A percentile compares a stretch with the other conserved stretches of the same genome.
These are phyloP conservation scores for Nanorana parkeri DNA, from an alignment of 2,113 vertebrate species.

Conservation along the genomic window DNA sequence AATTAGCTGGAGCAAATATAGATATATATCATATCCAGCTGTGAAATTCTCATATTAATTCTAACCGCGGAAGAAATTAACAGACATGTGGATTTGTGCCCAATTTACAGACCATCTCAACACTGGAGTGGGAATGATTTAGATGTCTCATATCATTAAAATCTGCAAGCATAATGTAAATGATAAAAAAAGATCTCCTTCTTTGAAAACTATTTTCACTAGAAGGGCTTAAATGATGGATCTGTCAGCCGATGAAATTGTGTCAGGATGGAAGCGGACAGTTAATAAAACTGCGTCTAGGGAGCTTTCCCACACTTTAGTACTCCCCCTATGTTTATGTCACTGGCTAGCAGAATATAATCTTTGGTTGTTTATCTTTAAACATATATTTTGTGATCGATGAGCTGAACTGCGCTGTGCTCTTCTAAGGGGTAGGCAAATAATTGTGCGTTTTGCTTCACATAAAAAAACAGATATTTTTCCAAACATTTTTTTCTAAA, in stretches of 20 bases:
- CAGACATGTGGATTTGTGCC: constrained; percentile 22
- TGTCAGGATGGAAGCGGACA: background rate
- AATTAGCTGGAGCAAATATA: constrained; percentile 38
- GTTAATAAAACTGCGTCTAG: background rate
- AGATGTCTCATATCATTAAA: constrained; percentile 42
- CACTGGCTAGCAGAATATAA: background rate
- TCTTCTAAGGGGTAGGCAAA: background rate
- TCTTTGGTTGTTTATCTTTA: constrained; percentile 3
- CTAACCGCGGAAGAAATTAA: constrained; percentile 40
- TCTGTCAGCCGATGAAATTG: constrained; percentile 22
- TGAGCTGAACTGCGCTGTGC: background rate
- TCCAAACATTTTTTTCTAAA: background rate
- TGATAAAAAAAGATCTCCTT: constrained; percentile 26
- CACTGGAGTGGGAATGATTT: constrained; percentile 40
- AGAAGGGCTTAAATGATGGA: constrained; percentile 24
- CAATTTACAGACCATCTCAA: constrained; percentile 42
- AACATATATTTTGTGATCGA: constrained; percentile 22
- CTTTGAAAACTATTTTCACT: constrained; percentile 4
- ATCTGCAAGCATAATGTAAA: constrained; percentile 37
- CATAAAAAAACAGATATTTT: constrained; percentile 5
- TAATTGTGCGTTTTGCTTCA: background rate
- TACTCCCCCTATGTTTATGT: constrained; percentile 11
- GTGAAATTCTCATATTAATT: constrained; percentile 32
- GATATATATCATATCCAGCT: constrained; percentile 34
- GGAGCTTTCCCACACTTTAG: background rate